phyloP scores from a whole-genome alignment of 2,113 vertebrate species.

The Syngnathus floridae region DNA sequence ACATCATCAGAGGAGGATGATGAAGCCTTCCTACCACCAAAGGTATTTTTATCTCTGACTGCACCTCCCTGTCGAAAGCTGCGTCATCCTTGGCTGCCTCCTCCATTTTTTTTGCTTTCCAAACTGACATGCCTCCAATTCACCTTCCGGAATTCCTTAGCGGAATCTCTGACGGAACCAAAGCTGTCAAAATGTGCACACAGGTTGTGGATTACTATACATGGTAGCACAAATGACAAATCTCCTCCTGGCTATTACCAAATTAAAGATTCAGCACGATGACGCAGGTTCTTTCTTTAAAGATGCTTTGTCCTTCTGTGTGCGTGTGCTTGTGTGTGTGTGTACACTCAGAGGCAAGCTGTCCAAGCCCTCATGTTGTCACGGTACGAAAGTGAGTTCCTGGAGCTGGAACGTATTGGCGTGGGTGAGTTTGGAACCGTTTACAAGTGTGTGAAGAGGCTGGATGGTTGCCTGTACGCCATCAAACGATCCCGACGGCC shows the following conservation, averaged over 20 bases:
- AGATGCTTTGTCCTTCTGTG: constrained; percentile 37
- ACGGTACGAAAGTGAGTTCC: constrained; percentile 90
- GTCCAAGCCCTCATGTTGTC: constrained; percentile 83
- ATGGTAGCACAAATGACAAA: constrained; percentile 24
- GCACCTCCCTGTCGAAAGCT: constrained; percentile 37
- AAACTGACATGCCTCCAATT: constrained; percentile 43
- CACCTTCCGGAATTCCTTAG: constrained; percentile 42
- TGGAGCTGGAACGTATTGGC: constrained; percentile 88
- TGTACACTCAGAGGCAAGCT: constrained; percentile 72
- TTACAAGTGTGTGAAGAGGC: constrained; percentile 92
- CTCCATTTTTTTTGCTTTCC: constrained; percentile 25
- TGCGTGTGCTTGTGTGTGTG: constrained; percentile 10
- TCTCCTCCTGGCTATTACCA: constrained; percentile 10
- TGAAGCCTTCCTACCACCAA: constrained; percentile 51
- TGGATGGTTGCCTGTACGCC: constrained; percentile 94
- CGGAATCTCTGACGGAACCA: constrained; percentile 30
- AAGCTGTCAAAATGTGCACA: constrained; percentile 5
- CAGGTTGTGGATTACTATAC: constrained; percentile 42
- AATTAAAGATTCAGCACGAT: background rate
- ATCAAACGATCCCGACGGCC: constrained; percentile 85
- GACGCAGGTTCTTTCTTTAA: constrained; percentile 36
- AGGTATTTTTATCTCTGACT: constrained; percentile 44
- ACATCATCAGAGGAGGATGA: constrained; percentile 71
- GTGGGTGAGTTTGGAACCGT: constrained; percentile 90
- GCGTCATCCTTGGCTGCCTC: constrained; percentile 45